These are phyloP conservation scores for Podarcis cretensis DNA, from an alignment of 2,113 vertebrate species.

Conservation along the genomic window DNA sequence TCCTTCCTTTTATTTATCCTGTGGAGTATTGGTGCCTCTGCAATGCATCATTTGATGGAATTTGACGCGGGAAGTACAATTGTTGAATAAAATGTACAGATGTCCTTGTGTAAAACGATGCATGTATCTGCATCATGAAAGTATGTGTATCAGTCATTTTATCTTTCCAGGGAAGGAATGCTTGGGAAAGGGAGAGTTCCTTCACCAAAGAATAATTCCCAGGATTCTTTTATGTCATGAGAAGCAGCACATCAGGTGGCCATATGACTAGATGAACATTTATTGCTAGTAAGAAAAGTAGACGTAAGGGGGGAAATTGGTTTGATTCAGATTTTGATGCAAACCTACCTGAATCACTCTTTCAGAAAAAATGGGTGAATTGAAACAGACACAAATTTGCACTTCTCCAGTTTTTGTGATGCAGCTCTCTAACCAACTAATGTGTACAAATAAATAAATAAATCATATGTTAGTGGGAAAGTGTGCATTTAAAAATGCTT, in stretches of 20 bases:
- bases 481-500: no score
- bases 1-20: constrained; percentile 37
- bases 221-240: background rate
- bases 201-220: constrained; percentile 16
- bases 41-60: constrained; percentile 27
- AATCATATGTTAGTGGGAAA: no score
- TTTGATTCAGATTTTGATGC: no score
- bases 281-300: no score
- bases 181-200: background rate
- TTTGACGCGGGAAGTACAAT: constrained; percentile 27
- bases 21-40: background rate
- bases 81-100: background rate
- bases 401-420: no score
- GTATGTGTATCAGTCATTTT: background rate
- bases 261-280: background rate
- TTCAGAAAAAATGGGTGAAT: no score
- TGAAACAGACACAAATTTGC: no score
- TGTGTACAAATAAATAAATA: no score
- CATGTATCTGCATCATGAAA: fast-evolving
- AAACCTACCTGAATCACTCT: no score
- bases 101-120: background rate
- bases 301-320: no score
- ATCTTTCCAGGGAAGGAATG: background rate
- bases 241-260: background rate
- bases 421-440: no score